These are phyloP conservation scores for Dipodomys ordii DNA, from an alignment of 2,113 vertebrate genomes.

Conservation along the genomic window DNA sequence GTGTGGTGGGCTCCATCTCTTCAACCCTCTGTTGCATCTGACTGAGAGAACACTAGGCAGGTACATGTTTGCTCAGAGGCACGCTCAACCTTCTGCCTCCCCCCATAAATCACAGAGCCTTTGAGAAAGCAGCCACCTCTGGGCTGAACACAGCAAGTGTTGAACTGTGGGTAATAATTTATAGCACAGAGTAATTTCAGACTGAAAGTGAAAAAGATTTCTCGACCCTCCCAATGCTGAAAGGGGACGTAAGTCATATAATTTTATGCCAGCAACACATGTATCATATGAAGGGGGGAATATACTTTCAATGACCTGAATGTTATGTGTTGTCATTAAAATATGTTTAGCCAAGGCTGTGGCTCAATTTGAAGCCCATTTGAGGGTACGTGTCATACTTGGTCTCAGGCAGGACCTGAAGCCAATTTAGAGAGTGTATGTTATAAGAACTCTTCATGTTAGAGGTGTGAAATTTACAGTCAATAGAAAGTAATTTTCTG, in stretches of 20 bases:
- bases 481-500: slow-evolving; percentile 77
- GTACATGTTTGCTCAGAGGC: slow-evolving; percentile 58
- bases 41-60: slow-evolving; percentile 24
- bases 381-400: slow-evolving; percentile 45
- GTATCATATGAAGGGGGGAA: slow-evolving; percentile 68
- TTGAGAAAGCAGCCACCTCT: slow-evolving; percentile 76
- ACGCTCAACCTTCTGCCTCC: slow-evolving; percentile 43
- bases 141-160: slow-evolving; percentile 70
- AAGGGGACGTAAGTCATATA: slow-evolving; percentile 74
- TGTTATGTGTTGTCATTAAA: slow-evolving; percentile 71
- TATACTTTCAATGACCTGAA: slow-evolving; percentile 66
- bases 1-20: not conserved
- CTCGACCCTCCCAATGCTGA: slow-evolving; percentile 67
- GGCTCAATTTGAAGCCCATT: slow-evolving; percentile 68
- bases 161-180: slow-evolving; percentile 79
- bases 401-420: slow-evolving; percentile 55
- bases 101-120: slow-evolving; percentile 70
- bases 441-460: slow-evolving; percentile 53
- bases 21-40: slow-evolving; percentile 28
- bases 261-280: slow-evolving; percentile 77
- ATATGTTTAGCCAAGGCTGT: slow-evolving; percentile 68
- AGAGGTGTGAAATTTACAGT: slow-evolving; percentile 75
- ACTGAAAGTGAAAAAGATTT: slow-evolving; percentile 79
- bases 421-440: slow-evolving; percentile 71
- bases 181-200: slow-evolving; percentile 79